A percentile compares a stretch with the other conserved stretches of the same genome.
phyloP scores from a whole-genome alignment of 2,113 vertebrate species.

The Empidonax alnorum region DNA sequence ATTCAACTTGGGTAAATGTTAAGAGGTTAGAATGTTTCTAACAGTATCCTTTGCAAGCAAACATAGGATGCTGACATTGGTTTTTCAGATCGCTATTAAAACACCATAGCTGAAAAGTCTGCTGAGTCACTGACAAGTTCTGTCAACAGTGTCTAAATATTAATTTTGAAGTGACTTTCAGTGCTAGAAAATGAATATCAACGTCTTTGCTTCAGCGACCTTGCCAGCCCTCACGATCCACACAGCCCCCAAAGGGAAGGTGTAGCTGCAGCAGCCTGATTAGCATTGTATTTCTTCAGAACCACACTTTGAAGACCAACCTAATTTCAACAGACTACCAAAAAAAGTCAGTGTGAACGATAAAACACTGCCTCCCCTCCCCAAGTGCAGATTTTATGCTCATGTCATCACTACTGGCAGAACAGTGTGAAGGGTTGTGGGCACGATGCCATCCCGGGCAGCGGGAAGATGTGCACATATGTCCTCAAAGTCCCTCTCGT shows the following conservation, averaged over 20 bases:
- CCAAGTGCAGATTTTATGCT: background rate
- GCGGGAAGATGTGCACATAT: background rate
- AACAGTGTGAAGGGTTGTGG: background rate
- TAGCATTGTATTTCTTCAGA: background rate
- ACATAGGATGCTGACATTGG: background rate
- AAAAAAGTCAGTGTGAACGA: background rate
- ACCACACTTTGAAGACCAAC: background rate
- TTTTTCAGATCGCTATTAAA: background rate
- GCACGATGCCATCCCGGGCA: background rate
- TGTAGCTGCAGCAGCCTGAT: background rate
- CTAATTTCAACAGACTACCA: background rate
- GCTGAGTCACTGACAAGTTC: slow-evolving; percentile 11
- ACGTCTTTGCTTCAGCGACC: background rate
- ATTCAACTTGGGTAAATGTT: slow-evolving; percentile 3
- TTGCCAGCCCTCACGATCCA: background rate
- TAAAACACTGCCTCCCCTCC: background rate
- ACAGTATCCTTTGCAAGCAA: background rate
- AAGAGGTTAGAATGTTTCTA: background rate
- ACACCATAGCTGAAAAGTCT: background rate
- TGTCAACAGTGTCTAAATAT: slow-evolving; percentile 22
- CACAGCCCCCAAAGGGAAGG: background rate
- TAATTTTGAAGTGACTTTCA: background rate
- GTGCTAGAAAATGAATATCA: background rate
- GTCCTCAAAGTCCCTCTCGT: background rate
- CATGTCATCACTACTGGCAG: background rate